Conservation (phyloP, 1,140 invertebrate species). For the Papilio aristodemus region DNA sequence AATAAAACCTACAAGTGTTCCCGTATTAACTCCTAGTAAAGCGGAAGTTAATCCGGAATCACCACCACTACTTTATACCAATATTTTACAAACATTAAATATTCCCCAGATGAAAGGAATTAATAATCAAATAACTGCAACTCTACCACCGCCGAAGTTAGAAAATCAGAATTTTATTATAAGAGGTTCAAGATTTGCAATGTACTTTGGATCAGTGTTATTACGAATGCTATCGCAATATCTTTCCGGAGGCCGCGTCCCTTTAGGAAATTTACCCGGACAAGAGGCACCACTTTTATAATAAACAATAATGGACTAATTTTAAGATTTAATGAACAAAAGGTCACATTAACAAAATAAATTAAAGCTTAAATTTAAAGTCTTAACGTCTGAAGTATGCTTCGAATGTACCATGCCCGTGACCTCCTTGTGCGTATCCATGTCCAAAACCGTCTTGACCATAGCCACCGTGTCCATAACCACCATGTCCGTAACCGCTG, state of each 20-base stretch:
- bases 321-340: background rate
- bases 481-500: constrained; percentile 31
- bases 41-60: background rate
- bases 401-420: background rate
- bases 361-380: background rate
- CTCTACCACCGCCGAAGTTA: constrained; percentile 33
- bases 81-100: constrained; percentile 27
- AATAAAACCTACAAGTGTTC: background rate
- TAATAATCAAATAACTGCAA: constrained; percentile 10
- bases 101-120: constrained; percentile 5
- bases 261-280: constrained; percentile 19
- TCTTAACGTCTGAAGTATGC: constrained; percentile 13
- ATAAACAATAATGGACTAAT: constrained; percentile 11
- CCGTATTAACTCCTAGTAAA: background rate
- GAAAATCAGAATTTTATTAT: constrained; percentile 45
- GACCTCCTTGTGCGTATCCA: constrained; percentile 29
- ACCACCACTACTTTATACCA: constrained; percentile 22
- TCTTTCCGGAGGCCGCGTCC: constrained; percentile 36
- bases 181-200: constrained; percentile 49
- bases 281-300: constrained; percentile 19
- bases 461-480: constrained; percentile 34
- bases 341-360: constrained; percentile 29
- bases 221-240: constrained; percentile 47
- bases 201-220: constrained; percentile 52
- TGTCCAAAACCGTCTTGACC: constrained; percentile 36